These are phyloP conservation scores for Heteromormyrus szaboi DNA, from an alignment of 2,797 vertebrate genomes.

Conservation along the genomic window DNA sequence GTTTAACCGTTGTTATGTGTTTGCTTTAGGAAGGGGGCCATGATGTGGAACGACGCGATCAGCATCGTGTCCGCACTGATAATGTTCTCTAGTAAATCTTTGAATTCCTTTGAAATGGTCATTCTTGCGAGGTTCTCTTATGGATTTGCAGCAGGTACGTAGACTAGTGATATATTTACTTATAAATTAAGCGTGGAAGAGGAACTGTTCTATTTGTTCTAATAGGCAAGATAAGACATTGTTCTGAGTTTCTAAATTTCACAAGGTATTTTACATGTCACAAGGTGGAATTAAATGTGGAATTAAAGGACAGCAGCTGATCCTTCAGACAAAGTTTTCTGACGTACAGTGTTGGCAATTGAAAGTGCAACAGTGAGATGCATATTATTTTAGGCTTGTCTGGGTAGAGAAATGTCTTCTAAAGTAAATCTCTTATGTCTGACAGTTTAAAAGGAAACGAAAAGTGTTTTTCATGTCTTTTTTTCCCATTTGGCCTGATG, in stretches of 20 bases:
- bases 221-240: not conserved
- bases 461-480: not conserved
- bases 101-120: slow-evolving; percentile 74
- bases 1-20: not conserved
- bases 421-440: not conserved
- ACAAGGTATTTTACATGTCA: not conserved
- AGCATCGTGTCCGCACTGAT: slow-evolving; percentile 49
- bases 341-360: not conserved
- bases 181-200: not conserved
- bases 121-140: slow-evolving; percentile 64
- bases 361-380: not conserved
- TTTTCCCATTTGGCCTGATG: not conserved
- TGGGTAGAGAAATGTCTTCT: not conserved
- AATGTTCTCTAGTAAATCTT: slow-evolving; percentile 61
- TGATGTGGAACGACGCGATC: slow-evolving; percentile 57
- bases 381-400: not conserved
- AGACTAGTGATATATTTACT: not conserved
- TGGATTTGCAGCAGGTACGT: slow-evolving; percentile 65
- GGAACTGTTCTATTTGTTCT: not conserved
- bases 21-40: slow-evolving; percentile 63
- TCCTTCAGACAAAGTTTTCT: not conserved
- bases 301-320: not conserved
- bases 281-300: not conserved
- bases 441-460: not conserved
- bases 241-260: not conserved